Conservation (phyloP, 2,888 invertebrate species). For the Aricia artaxerxes region DNA sequence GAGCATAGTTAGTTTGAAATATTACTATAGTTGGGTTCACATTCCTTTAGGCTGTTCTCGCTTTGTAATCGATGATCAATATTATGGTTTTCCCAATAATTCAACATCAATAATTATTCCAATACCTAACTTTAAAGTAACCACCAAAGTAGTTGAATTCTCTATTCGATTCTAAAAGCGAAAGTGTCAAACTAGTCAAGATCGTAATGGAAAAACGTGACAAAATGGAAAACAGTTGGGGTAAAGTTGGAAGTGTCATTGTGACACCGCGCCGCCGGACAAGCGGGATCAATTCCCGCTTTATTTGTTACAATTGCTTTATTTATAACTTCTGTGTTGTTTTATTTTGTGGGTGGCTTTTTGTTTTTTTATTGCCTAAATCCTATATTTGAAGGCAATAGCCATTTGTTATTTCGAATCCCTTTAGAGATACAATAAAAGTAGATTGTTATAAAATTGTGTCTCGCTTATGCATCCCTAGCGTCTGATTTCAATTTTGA, state of each 20-base stretch:
- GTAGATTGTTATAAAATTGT: background rate
- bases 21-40: too few species aligned
- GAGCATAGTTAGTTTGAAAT: too few species aligned
- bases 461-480: too few species aligned
- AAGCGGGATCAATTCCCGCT: background rate
- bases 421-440: background rate
- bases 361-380: background rate
- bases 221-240: slow-evolving; percentile 5
- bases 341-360: background rate
- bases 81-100: too few species aligned
- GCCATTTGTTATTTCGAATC: background rate
- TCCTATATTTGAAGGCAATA: background rate
- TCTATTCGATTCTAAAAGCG: background rate
- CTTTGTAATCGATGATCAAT: too few species aligned
- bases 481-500: background rate
- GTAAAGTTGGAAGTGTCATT: background rate
- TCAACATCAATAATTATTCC: too few species aligned
- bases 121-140: background rate
- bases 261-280: background rate
- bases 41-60: too few species aligned
- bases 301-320: slow-evolving; percentile 2
- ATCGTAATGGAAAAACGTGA: background rate
- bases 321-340: slow-evolving; percentile 8
- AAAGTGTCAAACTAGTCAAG: background rate
- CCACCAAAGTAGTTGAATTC: background rate